A percentile compares a stretch with the other conserved stretches of the same genome.
These are phyloP conservation scores for Scolopax rusticola DNA, from an alignment of 2,797 vertebrate genomes.

Conservation along the genomic window DNA sequence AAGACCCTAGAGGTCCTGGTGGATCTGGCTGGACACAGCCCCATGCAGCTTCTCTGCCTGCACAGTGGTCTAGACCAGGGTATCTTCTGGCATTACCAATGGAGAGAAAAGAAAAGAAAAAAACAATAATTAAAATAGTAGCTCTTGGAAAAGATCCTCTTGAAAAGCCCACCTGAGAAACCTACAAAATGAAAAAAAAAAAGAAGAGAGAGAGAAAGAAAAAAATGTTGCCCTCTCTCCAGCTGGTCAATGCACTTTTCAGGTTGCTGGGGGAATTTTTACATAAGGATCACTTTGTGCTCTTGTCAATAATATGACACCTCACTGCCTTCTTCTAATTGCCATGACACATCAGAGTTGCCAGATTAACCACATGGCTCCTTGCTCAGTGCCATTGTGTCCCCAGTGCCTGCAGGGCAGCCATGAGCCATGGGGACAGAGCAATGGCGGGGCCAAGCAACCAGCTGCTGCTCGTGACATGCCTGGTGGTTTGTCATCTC, in stretches of 20 bases:
- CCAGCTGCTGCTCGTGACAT: not conserved
- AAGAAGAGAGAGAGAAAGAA: fast-evolving
- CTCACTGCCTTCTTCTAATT: not conserved
- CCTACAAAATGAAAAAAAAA: not conserved
- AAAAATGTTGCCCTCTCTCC: not conserved
- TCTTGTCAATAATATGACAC: not conserved
- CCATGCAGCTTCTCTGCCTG: not conserved
- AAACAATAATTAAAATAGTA: not conserved
- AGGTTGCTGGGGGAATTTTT: not conserved
- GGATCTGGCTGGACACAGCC: not conserved
- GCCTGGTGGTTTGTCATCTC: not conserved
- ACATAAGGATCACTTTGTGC: not conserved
- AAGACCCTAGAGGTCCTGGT: not conserved
- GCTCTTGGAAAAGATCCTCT: not conserved
- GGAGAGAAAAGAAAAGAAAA: not conserved
- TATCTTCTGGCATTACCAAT: not conserved
- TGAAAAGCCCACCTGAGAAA: not conserved
- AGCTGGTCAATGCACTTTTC: not conserved
- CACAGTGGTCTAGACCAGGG: not conserved
- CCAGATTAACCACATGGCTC: not conserved
- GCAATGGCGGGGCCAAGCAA: fast-evolving
- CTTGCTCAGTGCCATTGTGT: fast-evolving
- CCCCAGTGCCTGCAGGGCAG: fast-evolving
- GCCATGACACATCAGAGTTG: not conserved
- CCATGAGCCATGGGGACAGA: fast-evolving